Evolutionary conservation across 2,113 vertebrate species (phyloP), one percentile per base, ranked within the genome.

Genomic region (Corvus hawaiiensis): DNA sequence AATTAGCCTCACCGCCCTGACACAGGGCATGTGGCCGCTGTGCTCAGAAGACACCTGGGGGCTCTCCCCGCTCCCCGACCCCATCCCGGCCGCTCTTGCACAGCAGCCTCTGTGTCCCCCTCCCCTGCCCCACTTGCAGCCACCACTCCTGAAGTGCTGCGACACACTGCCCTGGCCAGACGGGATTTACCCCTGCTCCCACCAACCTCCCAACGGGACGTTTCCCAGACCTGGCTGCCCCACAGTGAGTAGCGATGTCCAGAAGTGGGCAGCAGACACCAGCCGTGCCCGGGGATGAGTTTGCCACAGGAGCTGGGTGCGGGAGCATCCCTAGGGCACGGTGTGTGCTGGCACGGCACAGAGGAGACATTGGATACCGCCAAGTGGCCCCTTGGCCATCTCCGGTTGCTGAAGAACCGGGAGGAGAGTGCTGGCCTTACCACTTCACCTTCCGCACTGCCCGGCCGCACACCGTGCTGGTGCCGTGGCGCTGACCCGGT

Each of bases 271-370:
- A 49, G 30, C 2, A 7, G 22, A 6, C 26, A 5, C 61, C 51
- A 49, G 52, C 72, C 26, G 0, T 19, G 46, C 41, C 62, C 4
- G 0, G 51, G 28, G 56, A 10, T 30, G 69, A 39, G 33, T 59
- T 67, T 82, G 54, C 49, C 5, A 0, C 46, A 20, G 58, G 28
- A 28, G 15, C 27, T 35, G 69, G 17, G 13, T 28, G 35, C 16
- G 3, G 64, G 61, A 73, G 37, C 67, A 32, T 41, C 69, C 58
- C 43, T 15, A 11, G 44, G 79, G 54, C 78, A 48, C 5, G 13
- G 17, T 4, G 79, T 0, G 12, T 8, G 52, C 73, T 1, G 63
- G 84, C 81, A 76, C 41, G 0, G 1, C 33, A 2, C 11, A 3
- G 46, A 83, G 30, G 39, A 55, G 24, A 35, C 56, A 28, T 2